A percentile compares a stretch with the other conserved stretches of the same genome.
Evolutionary conservation across 53 echinoderm and acorn worm species (phyloP).

Genomic region (Actinopyga echinites): DNA sequence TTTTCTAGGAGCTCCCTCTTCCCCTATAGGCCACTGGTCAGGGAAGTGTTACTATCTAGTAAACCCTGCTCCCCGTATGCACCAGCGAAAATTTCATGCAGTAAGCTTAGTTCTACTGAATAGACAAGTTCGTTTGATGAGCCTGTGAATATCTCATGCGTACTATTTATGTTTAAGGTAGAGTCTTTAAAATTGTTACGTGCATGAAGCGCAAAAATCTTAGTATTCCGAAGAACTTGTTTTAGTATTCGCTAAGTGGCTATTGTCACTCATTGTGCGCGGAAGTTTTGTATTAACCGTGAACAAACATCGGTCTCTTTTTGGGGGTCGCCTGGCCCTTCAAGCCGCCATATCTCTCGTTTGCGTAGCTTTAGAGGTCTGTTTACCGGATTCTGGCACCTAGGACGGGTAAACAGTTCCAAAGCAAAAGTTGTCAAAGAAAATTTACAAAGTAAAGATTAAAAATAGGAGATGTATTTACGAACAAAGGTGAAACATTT

Average conservation of each 20-base stretch:
- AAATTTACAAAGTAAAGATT: constrained; percentile 25
- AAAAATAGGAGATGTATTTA: constrained; percentile 29
- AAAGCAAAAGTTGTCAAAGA: constrained; percentile 25
- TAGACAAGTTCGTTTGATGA: too few relatives aligned
- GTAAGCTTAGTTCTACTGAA: too few relatives aligned
- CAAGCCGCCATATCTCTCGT: not conserved
- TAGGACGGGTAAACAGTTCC: constrained; percentile 6
- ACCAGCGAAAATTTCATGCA: too few relatives aligned
- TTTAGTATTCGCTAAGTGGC: not conserved
- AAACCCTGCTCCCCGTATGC: too few relatives aligned
- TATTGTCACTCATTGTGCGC: constrained; percentile 36
- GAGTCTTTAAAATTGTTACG: constrained; percentile 24
- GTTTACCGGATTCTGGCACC: constrained; percentile 12
- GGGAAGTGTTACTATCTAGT: too few relatives aligned
- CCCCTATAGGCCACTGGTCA: too few relatives aligned
- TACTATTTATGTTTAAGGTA: not conserved
- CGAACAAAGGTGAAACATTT: constrained; percentile 40
- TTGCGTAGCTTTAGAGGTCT: not conserved
- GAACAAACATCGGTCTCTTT: constrained; percentile 31
- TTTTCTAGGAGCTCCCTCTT: too few relatives aligned
- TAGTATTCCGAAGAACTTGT: not conserved
- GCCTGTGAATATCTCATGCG: too few relatives aligned
- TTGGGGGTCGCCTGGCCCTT: constrained; percentile 15
- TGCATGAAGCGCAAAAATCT: constrained; percentile 6
- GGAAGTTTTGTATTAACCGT: constrained; percentile 41